Conservation (phyloP, 2,888 invertebrate genomes). For the Iphiclides podalirius region DNA sequence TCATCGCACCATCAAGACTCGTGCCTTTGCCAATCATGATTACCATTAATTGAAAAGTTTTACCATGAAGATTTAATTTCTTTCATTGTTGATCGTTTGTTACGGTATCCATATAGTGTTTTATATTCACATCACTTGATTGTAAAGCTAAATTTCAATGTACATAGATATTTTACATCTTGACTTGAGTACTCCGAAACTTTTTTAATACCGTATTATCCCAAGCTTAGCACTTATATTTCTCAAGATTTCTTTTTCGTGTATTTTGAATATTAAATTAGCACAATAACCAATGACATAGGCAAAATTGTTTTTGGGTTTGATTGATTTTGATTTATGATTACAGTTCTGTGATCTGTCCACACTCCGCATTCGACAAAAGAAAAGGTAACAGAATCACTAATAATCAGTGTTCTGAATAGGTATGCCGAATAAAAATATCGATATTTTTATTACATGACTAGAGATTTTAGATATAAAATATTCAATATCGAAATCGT, state of each 20-base stretch:
- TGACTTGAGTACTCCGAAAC: neutral
- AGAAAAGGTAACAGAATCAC: too few relatives aligned
- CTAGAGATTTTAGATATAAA: too few relatives aligned
- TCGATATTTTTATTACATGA: too few relatives aligned
- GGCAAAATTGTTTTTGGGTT: too few relatives aligned
- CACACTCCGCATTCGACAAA: too few relatives aligned
- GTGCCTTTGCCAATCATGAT: conserved; percentile 45
- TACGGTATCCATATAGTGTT: neutral
- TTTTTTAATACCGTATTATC: neutral
- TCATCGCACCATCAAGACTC: conserved; percentile 42
- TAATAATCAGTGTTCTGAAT: too few relatives aligned
- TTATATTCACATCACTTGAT: neutral
- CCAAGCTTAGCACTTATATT: neutral
- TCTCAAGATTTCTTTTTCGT: neutral
- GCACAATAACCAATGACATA: too few relatives aligned
- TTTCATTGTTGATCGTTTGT: conserved; percentile 2
- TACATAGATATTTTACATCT: conserved; percentile 8
- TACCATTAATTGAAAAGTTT: conserved; percentile 6
- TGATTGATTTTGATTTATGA: too few relatives aligned
- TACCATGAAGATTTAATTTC: conserved; percentile 1
- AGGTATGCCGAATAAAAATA: too few relatives aligned
- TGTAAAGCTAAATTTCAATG: neutral
- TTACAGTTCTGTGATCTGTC: too few relatives aligned
- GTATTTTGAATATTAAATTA: too few relatives aligned
- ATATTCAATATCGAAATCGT: too few relatives aligned